Evolutionary conservation across 2,113 vertebrate genomes (phyloP).

Genomic region (Porphyrio hochstetteri): DNA sequence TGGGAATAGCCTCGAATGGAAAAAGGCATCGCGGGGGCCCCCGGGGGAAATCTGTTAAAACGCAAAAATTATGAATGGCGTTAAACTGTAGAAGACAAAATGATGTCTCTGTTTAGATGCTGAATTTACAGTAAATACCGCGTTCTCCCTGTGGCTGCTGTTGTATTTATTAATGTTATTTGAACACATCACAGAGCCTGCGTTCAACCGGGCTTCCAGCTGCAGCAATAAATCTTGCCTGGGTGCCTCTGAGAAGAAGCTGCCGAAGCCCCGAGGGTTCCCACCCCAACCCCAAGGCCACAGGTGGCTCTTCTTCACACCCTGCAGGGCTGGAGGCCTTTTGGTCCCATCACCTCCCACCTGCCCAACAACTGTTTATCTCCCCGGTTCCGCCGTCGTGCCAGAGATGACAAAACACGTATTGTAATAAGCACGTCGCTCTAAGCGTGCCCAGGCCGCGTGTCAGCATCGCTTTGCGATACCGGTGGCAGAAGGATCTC

Average conservation of each 20-base stretch:
- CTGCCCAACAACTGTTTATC: rapidly evolving
- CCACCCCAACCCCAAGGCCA: rapidly evolving
- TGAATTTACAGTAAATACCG: constrained; percentile 14
- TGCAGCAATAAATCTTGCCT: background rate
- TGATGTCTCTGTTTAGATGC: background rate
- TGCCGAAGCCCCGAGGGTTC: background rate
- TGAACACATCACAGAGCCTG: background rate
- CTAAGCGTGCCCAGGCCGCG: background rate
- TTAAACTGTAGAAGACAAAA: constrained; percentile 4
- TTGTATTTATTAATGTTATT: background rate
- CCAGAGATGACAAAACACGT: background rate
- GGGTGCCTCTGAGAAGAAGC: background rate
- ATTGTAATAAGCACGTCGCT: background rate
- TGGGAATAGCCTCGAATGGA: background rate
- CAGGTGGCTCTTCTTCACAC: background rate
- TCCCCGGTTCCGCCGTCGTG: rapidly evolving
- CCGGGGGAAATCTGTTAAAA: background rate
- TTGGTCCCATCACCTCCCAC: background rate
- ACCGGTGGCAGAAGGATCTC: constrained; percentile 35
- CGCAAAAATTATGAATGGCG: background rate
- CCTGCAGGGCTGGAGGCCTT: background rate
- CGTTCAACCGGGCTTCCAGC: background rate
- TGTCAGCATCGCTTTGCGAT: constrained; percentile 45
- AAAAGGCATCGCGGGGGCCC: background rate
- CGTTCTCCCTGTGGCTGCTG: constrained; percentile 5